These are phyloP conservation scores for Orestias chungarensis DNA, from an alignment of 2,797 vertebrate genomes.

Conservation along the genomic window DNA sequence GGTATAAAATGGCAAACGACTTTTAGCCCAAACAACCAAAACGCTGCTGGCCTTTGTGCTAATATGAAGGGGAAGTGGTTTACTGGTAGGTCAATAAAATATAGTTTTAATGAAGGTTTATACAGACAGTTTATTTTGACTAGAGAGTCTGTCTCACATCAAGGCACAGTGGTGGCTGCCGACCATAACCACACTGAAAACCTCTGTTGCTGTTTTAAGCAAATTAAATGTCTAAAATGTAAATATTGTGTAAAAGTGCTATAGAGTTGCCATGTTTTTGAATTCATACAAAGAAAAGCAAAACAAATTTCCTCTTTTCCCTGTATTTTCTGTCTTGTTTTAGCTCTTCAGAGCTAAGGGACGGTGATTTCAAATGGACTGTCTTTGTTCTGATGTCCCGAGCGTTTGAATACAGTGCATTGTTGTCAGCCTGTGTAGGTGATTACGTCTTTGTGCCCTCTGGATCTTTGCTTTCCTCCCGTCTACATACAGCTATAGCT, in stretches of 20 bases:
- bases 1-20: background rate
- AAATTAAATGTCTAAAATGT: background rate
- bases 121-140: background rate
- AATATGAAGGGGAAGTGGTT: background rate
- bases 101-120: background rate
- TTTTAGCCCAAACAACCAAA: background rate
- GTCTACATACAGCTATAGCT: constrained; percentile 53
- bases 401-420: constrained; percentile 13
- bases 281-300: too few species aligned
- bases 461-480: constrained; percentile 65
- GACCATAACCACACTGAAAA: background rate
- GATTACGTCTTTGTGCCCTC: constrained; percentile 64
- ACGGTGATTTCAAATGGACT: background rate
- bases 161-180: background rate
- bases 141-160: background rate
- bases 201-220: background rate
- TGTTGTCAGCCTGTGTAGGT: constrained; percentile 31
- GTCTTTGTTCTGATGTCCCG: constrained; percentile 19
- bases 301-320: background rate
- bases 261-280: background rate
- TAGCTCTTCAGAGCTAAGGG: constrained; percentile 1
- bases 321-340: background rate
- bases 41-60: too few species aligned
- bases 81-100: background rate
- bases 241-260: background rate